Base-by-base conservation (phyloP, 2,888 invertebrate genomes). In the Digitonthophagus gazella region DNA sequence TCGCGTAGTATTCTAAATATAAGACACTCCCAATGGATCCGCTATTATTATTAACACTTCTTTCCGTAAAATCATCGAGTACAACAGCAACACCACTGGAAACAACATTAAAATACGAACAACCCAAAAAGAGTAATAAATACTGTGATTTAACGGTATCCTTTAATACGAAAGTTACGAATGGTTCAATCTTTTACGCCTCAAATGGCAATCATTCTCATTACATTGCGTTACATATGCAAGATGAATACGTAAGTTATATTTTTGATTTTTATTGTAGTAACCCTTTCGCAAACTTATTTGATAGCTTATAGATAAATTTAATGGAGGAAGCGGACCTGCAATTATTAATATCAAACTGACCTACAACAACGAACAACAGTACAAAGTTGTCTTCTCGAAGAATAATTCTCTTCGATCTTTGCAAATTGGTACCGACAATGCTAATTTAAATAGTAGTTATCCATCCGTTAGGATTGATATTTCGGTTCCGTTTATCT, bases 101-200 rank as follows among this genome's bases (percentile, higher is more conserved):
- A n/a, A n/a, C n/a, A 18, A 15, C 61, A 61, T 84, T 93, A 61
- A 93, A 95, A 79, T 94, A 90, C 78, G 83, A 84, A 16, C 85
- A 85, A 0, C 72, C 84, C 0, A 78, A 84, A 5, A 86, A 89
- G 67, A 87, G 90, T 76, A 86, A 87, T 64, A 89, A 88, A 70
- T 86, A 86, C 44, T 92, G 90, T 80, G 91, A 93, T 71, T 89
- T 96, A 73, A 89, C 91, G 11, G 84, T 97, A 6, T 87, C 91
- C 4, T 89, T 98, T 82, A 91, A 92, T 72, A 94, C 95, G 0
- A 86, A 87, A 69, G 87, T 87, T 70, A 85, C 88, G 6, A 90
- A 93, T 68, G 96, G 97, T 0, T 84, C 96, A 4, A 86, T 97
- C n/a, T 93, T 97, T 84, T 97, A 95, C 82, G 89, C 91, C 0